Conservation (phyloP, 2,113 vertebrate genomes). For the Hippocampus barbouri region DNA sequence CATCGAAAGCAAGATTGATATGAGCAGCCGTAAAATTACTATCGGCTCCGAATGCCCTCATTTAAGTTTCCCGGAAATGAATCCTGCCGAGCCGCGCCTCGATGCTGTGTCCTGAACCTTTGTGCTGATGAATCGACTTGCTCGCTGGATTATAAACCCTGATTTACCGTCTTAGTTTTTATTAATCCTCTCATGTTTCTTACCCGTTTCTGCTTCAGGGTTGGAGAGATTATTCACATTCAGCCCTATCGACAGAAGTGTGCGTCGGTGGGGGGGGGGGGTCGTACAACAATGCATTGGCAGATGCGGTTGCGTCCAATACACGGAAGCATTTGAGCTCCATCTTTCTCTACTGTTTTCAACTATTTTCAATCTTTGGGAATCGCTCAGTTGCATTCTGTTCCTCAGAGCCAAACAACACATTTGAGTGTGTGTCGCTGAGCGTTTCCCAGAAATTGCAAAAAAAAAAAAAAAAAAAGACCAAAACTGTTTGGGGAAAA, state of each 20-base stretch:
- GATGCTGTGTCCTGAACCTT: constrained; percentile 60
- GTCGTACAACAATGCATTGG: constrained; percentile 2
- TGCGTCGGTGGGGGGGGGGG: background rate
- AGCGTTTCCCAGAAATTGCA: too few relatives aligned
- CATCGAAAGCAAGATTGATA: constrained; percentile 17
- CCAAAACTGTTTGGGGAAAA: too few relatives aligned
- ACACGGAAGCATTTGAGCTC: background rate
- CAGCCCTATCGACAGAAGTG: background rate
- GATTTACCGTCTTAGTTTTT: constrained; percentile 50
- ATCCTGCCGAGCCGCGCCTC: constrained; percentile 17
- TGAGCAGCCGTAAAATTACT: constrained; percentile 18
- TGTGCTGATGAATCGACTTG: constrained; percentile 56
- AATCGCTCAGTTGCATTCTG: too few relatives aligned
- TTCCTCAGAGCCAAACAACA: too few relatives aligned
- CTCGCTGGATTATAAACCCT: constrained; percentile 66
- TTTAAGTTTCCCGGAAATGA: constrained; percentile 12
- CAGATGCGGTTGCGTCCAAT: constrained; percentile 9
- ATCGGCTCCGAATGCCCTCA: constrained; percentile 31
- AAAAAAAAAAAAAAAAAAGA: too few relatives aligned
- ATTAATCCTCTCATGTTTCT: constrained; percentile 66
- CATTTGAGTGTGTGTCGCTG: too few relatives aligned
- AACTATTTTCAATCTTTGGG: background rate
- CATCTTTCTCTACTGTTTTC: background rate
- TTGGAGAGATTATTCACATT: constrained; percentile 54
- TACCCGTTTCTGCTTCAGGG: constrained; percentile 27